A percentile compares a stretch with the other conserved stretches of the same genome.
phyloP scores from a whole-genome alignment of 2,888 invertebrate genomes.

The Apoda limacodes region DNA sequence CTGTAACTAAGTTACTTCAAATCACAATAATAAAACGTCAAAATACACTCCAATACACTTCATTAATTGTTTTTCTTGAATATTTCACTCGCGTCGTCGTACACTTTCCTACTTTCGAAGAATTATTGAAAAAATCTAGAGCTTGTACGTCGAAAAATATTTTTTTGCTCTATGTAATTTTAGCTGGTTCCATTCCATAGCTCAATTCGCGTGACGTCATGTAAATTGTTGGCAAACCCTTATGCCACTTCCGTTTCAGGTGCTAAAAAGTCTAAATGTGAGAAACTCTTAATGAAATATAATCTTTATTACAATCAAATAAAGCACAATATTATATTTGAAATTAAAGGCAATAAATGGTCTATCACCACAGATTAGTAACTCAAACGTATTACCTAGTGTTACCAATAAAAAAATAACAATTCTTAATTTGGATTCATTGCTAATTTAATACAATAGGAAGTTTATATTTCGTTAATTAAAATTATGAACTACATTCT shows the following conservation, averaged over 20 bases:
- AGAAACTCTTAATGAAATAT: constrained; percentile 32
- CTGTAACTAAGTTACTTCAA: no score
- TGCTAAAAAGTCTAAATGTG: no score
- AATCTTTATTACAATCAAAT: constrained; percentile 29
- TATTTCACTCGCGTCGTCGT: constrained; percentile 8
- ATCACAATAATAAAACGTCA: constrained; percentile 22
- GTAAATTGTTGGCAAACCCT: constrained; percentile 66
- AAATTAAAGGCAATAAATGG: constrained; percentile 34
- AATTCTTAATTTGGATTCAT: constrained; percentile 21
- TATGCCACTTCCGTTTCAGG: constrained; percentile 56
- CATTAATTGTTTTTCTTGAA: constrained; percentile 8
- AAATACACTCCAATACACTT: constrained; percentile 12
- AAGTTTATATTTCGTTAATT: neutral
- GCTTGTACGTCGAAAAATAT: constrained; percentile 42
- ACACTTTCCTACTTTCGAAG: constrained; percentile 40
- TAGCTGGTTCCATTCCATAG: constrained; percentile 39
- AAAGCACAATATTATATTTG: constrained; percentile 36
- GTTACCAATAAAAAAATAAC: constrained; percentile 8
- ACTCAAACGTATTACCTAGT: constrained; percentile 23
- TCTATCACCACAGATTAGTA: constrained; percentile 32
- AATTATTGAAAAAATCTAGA: constrained; percentile 33
- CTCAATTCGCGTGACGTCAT: constrained; percentile 63
- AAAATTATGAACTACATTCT: neutral
- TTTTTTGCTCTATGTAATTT: constrained; percentile 61
- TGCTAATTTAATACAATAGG: constrained; percentile 22